Base-by-base conservation (phyloP, 2,797 vertebrate genomes). In the Pristis pectinata region DNA sequence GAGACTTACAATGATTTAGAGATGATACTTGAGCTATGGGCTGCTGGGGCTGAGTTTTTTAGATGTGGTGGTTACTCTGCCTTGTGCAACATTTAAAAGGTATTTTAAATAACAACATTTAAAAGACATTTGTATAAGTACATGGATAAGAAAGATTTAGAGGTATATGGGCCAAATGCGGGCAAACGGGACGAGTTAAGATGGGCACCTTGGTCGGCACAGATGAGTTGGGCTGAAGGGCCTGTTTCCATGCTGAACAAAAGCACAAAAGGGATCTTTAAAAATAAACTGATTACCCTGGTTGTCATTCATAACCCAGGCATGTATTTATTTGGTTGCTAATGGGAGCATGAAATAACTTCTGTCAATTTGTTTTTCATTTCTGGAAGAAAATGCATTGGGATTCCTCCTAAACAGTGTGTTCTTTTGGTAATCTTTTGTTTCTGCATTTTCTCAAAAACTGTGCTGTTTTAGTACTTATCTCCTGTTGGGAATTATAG, bases 351-450 rank as follows among this genome's bases (percentile, higher is more conserved):
- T 74, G 44, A 94, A 76, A 94, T 76, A 2, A 74, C 94, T n/a
- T 94, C 67, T 34, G 41, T 22, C 34, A 64, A 37, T 64, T 64
- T 91, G 27, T 89, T 91, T 91, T 24, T 7, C 83, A n/a, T 19
- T 72, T 94, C 70, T 76, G 92, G 41, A 94, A 94, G 93, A 79
- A 74, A 49, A 53, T 93, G 24, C 41, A 34, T 74, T 76, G 44
- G 61, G 41, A 5, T 41, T 61, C 37, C 59, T 10, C 87, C 87
- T 3, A 37, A 87, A 74, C 70, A 13, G 74, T 76, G 92, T 76
- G 44, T 30, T 53, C 44, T 93, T 74, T 94, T 8, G 11, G 8
- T 30, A 15, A 6, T 76, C 6, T 91, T 37, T 1, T 74, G 44
- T 94, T 94, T 19, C 70, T 27, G 27, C 7, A 53, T 53, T 56